phyloP scores from a whole-genome alignment of 2,113 vertebrate species.

The Mystacornis crossleyi region DNA sequence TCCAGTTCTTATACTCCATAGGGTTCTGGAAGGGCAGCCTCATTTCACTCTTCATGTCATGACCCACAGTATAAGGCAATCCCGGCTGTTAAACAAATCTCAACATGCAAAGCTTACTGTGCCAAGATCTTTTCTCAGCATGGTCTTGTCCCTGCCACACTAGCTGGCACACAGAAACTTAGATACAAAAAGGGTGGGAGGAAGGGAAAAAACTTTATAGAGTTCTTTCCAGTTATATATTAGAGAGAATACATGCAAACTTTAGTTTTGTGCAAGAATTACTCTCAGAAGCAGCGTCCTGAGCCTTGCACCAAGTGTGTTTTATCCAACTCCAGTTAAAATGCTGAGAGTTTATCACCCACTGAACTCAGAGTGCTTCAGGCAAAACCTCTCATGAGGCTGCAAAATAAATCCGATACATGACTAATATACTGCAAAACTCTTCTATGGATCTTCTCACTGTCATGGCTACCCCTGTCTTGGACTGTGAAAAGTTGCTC shows the following conservation, averaged over 20 bases:
- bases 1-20: not conserved
- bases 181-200: not conserved
- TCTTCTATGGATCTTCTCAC: not conserved
- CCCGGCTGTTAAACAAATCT: not conserved
- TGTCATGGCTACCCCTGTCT: not conserved
- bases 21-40: not conserved
- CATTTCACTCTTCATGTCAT: not conserved
- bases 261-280: not conserved
- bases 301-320: not conserved
- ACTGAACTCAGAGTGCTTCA: not conserved
- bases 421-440: not conserved
- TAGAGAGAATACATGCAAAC: not conserved
- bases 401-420: not conserved
- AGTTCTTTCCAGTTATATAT: not conserved
- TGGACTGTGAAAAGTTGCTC: not conserved
- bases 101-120: not conserved
- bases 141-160: not conserved
- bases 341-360: not conserved
- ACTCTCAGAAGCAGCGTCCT: not conserved
- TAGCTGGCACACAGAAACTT: not conserved
- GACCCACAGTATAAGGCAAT: not conserved
- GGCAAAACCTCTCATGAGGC: not conserved
- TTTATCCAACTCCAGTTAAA: slow-evolving; percentile 3
- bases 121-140: not conserved
- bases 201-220: not conserved